These are phyloP conservation scores for Eumaeus atala DNA, from an alignment of 1,140 invertebrate species.

Conservation along the genomic window DNA sequence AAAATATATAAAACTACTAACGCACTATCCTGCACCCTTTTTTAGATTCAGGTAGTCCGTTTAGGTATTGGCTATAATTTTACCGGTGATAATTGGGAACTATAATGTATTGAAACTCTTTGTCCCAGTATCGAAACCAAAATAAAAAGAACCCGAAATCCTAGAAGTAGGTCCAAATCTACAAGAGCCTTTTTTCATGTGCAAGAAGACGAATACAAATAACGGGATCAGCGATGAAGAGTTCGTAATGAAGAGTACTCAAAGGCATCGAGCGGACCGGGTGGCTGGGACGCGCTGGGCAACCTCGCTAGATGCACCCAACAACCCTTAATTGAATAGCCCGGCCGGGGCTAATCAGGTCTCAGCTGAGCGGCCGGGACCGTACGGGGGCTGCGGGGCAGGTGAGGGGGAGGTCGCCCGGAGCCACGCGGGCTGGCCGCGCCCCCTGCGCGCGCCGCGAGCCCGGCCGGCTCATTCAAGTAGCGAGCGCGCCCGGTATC, in stretches of 20 bases:
- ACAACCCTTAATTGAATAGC: slow-evolving; percentile 68
- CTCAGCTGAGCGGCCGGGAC: slow-evolving; percentile 57
- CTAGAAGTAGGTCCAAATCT: too few relatives aligned
- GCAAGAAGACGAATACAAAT: slow-evolving; percentile 43
- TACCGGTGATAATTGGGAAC: too few relatives aligned
- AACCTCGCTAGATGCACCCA: slow-evolving; percentile 57
- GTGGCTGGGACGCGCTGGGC: slow-evolving; percentile 30
- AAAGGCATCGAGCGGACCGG: slow-evolving; percentile 35
- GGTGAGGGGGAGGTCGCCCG: slow-evolving; percentile 26
- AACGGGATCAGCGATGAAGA: slow-evolving; percentile 47
- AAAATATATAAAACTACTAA: too few relatives aligned
- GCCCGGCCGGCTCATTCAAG: slow-evolving; percentile 63
- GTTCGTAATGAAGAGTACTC: slow-evolving; percentile 54
- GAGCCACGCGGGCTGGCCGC: slow-evolving; percentile 66
- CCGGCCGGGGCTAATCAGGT: slow-evolving; percentile 67
- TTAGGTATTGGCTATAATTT: too few relatives aligned
- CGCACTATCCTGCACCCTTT: too few relatives aligned
- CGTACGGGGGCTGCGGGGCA: slow-evolving; percentile 17
- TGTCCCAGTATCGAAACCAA: too few relatives aligned
- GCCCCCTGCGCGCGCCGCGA: slow-evolving; percentile 63
- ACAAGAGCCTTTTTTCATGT: slow-evolving; percentile 6
- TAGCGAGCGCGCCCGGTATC: slow-evolving; percentile 64
- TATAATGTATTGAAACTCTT: too few relatives aligned
- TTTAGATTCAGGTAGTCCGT: too few relatives aligned
- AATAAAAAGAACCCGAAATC: too few relatives aligned